phyloP scores from a whole-genome alignment of 2,113 vertebrate species.

The Gracilinanus agilis region DNA sequence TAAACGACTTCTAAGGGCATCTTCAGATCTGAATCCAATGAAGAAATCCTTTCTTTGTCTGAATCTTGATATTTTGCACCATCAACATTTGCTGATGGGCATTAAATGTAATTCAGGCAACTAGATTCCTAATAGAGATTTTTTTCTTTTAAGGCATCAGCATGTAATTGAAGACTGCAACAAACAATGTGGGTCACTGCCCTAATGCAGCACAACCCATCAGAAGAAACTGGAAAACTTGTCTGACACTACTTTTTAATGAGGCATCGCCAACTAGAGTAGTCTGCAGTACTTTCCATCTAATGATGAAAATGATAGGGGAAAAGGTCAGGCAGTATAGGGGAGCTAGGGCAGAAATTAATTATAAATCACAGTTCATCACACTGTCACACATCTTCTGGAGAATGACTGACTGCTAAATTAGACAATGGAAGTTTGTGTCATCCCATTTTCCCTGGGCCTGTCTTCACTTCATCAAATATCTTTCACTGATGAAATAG shows the following conservation, averaged over 20 bases:
- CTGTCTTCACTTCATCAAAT: neutral
- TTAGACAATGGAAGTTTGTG: conserved; percentile 10
- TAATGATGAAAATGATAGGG: conserved; percentile 43
- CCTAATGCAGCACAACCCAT: neutral
- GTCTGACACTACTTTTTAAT: conserved; percentile 40
- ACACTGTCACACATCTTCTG: conserved; percentile 34
- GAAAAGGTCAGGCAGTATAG: neutral
- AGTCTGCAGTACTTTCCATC: conserved; percentile 15
- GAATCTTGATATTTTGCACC: neutral
- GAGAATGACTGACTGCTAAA: conserved; percentile 27
- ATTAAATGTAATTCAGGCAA: conserved; percentile 5
- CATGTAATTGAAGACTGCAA: neutral
- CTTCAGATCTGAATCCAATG: neutral
- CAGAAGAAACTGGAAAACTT: conserved; percentile 14
- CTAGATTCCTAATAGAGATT: conserved; percentile 14
- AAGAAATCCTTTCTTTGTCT: neutral
- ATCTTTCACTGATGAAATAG: neutral
- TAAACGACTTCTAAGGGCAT: neutral
- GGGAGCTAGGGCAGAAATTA: conserved; percentile 14
- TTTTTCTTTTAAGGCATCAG: conserved; percentile 27
- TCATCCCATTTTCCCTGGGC: conserved; percentile 7
- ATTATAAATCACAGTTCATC: conserved; percentile 53
- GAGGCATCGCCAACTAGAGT: neutral
- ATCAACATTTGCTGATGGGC: neutral
- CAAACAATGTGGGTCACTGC: neutral